Conservation (phyloP, 2,113 vertebrate species). For the Elaphurus davidianus region DNA sequence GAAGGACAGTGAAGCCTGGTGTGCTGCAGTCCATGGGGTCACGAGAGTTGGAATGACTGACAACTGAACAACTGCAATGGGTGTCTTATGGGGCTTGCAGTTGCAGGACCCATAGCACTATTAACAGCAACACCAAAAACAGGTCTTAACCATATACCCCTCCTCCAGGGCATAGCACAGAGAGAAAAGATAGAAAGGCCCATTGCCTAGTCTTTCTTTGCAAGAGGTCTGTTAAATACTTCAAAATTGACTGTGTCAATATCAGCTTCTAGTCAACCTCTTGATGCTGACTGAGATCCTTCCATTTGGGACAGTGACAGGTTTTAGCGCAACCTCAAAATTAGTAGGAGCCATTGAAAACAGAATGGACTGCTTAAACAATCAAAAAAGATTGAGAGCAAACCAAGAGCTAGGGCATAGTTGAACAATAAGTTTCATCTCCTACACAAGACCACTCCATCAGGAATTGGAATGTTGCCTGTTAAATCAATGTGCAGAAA, state of each 20-base stretch:
- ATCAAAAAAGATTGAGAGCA: neutral
- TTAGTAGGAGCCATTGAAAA: neutral
- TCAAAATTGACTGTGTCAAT: neutral
- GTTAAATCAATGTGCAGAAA: neutral
- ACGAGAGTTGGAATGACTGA: neutral
- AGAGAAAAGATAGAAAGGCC: neutral
- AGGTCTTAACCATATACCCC: neutral
- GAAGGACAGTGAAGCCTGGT: neutral
- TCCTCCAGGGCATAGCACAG: neutral
- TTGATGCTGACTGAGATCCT: neutral
- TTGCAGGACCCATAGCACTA: neutral
- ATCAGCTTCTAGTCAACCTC: neutral
- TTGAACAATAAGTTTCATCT: neutral
- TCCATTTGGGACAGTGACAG: neutral
- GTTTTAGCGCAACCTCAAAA: neutral
- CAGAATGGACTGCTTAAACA: neutral
- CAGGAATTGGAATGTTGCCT: neutral
- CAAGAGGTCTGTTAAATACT: neutral
- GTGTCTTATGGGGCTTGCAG: neutral
- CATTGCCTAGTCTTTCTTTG: neutral
- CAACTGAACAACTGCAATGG: neutral
- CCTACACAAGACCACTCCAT: neutral
- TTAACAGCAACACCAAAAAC: neutral
- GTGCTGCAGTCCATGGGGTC: neutral
- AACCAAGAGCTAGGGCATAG: neutral